phyloP scores from a whole-genome alignment of 2,797 vertebrate species.

The Pangasius mekongensis region DNA sequence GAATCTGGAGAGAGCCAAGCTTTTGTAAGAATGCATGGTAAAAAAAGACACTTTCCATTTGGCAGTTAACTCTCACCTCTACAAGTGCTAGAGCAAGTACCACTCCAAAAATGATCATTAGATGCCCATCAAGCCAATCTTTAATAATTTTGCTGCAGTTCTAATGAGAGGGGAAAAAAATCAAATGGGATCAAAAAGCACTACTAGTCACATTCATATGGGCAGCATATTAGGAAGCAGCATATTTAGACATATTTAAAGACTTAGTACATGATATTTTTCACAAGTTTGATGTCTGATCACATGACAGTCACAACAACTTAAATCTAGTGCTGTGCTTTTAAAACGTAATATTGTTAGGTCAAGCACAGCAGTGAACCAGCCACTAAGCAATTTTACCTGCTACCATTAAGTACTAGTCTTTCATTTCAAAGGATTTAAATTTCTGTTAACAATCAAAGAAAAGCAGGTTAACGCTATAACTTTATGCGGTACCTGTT shows the following conservation, averaged over 20 bases:
- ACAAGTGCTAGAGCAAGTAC: slow-evolving; percentile 50
- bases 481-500: slow-evolving; percentile 33
- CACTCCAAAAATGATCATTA: slow-evolving; percentile 34
- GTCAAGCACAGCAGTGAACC: neutral
- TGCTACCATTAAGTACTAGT: neutral
- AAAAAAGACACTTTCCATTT: neutral
- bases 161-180: slow-evolving; percentile 29
- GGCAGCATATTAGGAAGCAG: neutral
- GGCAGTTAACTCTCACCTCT: slow-evolving; percentile 56
- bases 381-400: neutral
- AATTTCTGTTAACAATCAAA: neutral
- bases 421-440: neutral
- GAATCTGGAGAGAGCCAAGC: neutral
- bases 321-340: neutral
- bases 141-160: slow-evolving; percentile 35
- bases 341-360: neutral
- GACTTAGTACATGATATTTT: neutral
- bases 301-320: neutral
- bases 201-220: neutral
- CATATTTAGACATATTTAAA: neutral
- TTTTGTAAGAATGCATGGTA: neutral
- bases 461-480: neutral
- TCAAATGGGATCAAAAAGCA: neutral
- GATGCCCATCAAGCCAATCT: slow-evolving; percentile 26
- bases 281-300: neutral